Evolutionary conservation across 2,113 vertebrate genomes (phyloP).

Genomic region (Chaetodon trifascialis): DNA sequence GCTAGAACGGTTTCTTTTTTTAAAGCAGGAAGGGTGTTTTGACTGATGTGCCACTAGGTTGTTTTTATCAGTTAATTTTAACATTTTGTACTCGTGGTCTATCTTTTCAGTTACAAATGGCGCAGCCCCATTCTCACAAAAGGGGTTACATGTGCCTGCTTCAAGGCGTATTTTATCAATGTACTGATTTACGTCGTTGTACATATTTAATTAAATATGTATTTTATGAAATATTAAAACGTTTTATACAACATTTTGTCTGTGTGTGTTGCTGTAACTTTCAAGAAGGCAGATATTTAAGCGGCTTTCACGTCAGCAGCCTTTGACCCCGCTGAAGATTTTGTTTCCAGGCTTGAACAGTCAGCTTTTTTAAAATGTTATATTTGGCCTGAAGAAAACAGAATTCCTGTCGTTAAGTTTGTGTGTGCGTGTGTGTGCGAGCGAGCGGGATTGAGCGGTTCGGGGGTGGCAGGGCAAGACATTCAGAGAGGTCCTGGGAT

Average conservation of each 20-base stretch:
- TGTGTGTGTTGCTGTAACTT: constrained; percentile 1
- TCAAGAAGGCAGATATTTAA: constrained; percentile 13
- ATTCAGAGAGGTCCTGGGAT: constrained; percentile 62
- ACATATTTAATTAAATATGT: constrained; percentile 81
- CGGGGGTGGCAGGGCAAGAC: constrained; percentile 18
- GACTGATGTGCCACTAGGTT: constrained; percentile 55
- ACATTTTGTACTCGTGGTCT: constrained; percentile 38
- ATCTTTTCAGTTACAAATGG: constrained; percentile 66
- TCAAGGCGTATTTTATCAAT: constrained; percentile 70
- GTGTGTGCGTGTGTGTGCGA: not conserved
- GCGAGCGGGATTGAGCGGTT: constrained; percentile 17
- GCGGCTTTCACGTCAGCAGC: constrained; percentile 11
- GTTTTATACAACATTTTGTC: constrained; percentile 71
- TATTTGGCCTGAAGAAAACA: constrained; percentile 57
- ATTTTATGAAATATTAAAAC: constrained; percentile 83
- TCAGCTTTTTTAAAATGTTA: constrained; percentile 40
- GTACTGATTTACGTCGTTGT: constrained; percentile 69
- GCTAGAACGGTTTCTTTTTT: constrained; percentile 21
- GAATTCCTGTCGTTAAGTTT: not conserved
- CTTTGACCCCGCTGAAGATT: constrained; percentile 22
- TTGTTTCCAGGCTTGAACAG: not conserved
- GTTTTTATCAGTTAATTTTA: constrained; percentile 54
- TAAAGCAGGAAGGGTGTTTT: constrained; percentile 9
- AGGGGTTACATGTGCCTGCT: constrained; percentile 61
- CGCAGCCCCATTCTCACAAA: constrained; percentile 28